A percentile compares a stretch with the other conserved stretches of the same genome.
Conservation (phyloP, 2,888 invertebrate species). For the Graphium colonna region DNA sequence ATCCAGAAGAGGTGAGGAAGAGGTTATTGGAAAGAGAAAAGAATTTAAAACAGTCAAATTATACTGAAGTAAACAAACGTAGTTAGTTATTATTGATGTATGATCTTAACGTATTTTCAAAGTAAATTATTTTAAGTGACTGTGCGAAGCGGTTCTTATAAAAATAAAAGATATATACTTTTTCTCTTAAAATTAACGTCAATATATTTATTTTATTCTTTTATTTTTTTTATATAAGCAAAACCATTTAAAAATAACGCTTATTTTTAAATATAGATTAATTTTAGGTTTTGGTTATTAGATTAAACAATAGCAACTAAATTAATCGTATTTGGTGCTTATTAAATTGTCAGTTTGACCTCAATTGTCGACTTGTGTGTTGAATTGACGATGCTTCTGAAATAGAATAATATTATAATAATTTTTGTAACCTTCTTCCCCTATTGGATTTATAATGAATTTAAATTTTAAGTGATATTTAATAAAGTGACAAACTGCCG, state of each 20-base stretch:
- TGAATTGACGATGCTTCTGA: constrained; percentile 61
- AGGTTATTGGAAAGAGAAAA: constrained; percentile 68
- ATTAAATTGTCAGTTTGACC: constrained; percentile 66
- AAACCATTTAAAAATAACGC: no score
- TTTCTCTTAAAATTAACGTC: neutral
- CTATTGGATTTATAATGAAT: no score
- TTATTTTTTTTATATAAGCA: neutral
- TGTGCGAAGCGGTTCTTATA: neutral
- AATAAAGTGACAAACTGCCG: no score
- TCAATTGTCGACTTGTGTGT: constrained; percentile 48
- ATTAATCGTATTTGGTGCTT: constrained; percentile 7
- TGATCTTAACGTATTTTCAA: neutral
- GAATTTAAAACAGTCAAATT: constrained; percentile 38
- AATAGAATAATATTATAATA: constrained; percentile 1
- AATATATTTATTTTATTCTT: neutral
- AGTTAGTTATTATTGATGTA: constrained; percentile 20
- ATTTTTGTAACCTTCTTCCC: neutral
- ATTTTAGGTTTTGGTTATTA: neutral
- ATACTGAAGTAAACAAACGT: constrained; percentile 26
- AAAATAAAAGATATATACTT: neutral
- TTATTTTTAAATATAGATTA: neutral
- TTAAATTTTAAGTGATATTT: no score
- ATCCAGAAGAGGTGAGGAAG: constrained; percentile 74
- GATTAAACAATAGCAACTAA: neutral
- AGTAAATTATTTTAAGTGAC: neutral